A percentile compares a stretch with the other conserved stretches of the same genome.
phyloP scores from a whole-genome alignment of 2,113 vertebrate species.

The zebrafish (Danio rerio) region GRCz12tu NC_133178.1:31733501-31734000 shows the following conservation, averaged over 20 bases:
- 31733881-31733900: conserved; percentile 75
- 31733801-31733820: conserved; percentile 85
- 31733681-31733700: conserved; percentile 90
- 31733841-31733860: conserved; percentile 57
- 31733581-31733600: conserved; percentile 82
- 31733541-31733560: conserved; percentile 87
- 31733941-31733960: conserved; percentile 86
- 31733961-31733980: conserved; percentile 85
- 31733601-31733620: conserved; percentile 69
- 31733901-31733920: conserved; percentile 87
- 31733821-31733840: conserved; percentile 85
- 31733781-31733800: conserved; percentile 87
- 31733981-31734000: conserved; percentile 82
- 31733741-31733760: conserved; percentile 84
- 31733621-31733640: conserved; percentile 82
- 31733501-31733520: conserved; percentile 79
- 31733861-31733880: conserved; percentile 77
- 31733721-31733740: conserved; percentile 84
- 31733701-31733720: conserved; percentile 82
- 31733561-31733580: conserved; percentile 81
- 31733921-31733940: conserved; percentile 80
- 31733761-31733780: conserved; percentile 78
- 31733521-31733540: conserved; percentile 89
- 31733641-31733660: conserved; percentile 86
- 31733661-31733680: conserved; percentile 87